Evolutionary conservation across 2,797 vertebrate genomes (phyloP), one percentile per base, ranked within the genome.

Genomic region (Ctenopoma kingsleyae): DNA sequence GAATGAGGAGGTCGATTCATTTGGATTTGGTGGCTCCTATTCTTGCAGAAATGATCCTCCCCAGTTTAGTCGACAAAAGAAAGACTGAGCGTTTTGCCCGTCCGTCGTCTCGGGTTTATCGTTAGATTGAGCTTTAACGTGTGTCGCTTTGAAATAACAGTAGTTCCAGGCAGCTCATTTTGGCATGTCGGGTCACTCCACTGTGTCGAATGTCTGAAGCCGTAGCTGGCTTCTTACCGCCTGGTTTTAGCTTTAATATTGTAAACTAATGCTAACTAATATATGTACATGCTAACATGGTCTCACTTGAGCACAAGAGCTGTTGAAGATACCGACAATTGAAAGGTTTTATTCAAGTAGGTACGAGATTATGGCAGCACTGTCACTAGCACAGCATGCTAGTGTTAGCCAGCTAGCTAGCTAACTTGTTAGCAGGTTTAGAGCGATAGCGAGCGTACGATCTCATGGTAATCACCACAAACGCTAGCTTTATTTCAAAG

Each of bases 191-290:
- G 78, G 93, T 96, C 94, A 91, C 78, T 44, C 38, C 82, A 84
- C 80, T 78, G 91, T 92, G 93, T 90, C 74, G 94, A 92, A 87
- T 80, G 93, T 95, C 93, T 95, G 96, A 91, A 95, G 96, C 96
- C 94, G 94, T 95, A 94, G 85, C 82, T 86, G 95, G 95, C 95
- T 95, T 94, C 95, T 95, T 91, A 93, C 94, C 95, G 95, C 93
- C 95, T 95, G 95, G 94, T 94, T 93, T 85, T 93, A 91, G 86
- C 90, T 91, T 90, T 83, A 94, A 93, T 91, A 93, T 94, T 87
- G 84, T 78, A 85, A 86, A 78, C 74, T 80, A 52, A 70, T 65
- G 84, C 93, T 90, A 87, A 88, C 89, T 90, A 71, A 89, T 61
- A 11, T 32, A 32, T 35, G 17, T 93, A 82, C 85, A 85, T 88